Evolutionary conservation across 2,113 vertebrate species (phyloP), one percentile per base, ranked within the genome.

Genomic region (Amphiprion ocellaris): DNA sequence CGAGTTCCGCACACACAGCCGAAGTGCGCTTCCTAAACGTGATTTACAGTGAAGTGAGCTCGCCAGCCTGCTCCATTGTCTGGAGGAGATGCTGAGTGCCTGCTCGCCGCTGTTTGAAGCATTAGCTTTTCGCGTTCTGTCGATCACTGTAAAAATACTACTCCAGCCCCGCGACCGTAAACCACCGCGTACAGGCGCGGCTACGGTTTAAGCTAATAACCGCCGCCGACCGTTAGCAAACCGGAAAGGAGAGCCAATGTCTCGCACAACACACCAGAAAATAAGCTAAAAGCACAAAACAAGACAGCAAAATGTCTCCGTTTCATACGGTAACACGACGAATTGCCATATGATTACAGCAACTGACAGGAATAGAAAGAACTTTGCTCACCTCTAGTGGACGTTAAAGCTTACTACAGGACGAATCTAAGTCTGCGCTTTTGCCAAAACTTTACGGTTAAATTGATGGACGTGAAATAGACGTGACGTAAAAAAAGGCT

Each of bases 381-480:
- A 1, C 65, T 52, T 58, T 66, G 67, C 74, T 26, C 1, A 63
- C 87, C 61, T 88, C 86, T 91, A 70, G 76, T 54, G 92, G 87
- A 33, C 14, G 16, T 33, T 8, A 28, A 44, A n/a, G 5, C 2
- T 15, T 24, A 66, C 41, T 82, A 46, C 84, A 75, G 39, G 8
- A 19, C 4, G 3, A 6, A 5, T 10, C 10, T 11, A 75, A 46
- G 1, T 4, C 2, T 65, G 78, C 74, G 50, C 71, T 0, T 46
- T 77, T 69, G 1, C 1, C 39, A 2, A 5, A 0, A 7, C 9
- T 46, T 86, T 94, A 93, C 91, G 92, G 90, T 82, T 44, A 71
- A 1, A 5, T 1, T 64, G 79, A 82, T 30, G 21, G 71, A 73
- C 77, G 19, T 53, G 9, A 1, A 16, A 10, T 23, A 4, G 16